phyloP scores from a whole-genome alignment of 2,797 vertebrate genomes.

The Zalophus californianus region DNA sequence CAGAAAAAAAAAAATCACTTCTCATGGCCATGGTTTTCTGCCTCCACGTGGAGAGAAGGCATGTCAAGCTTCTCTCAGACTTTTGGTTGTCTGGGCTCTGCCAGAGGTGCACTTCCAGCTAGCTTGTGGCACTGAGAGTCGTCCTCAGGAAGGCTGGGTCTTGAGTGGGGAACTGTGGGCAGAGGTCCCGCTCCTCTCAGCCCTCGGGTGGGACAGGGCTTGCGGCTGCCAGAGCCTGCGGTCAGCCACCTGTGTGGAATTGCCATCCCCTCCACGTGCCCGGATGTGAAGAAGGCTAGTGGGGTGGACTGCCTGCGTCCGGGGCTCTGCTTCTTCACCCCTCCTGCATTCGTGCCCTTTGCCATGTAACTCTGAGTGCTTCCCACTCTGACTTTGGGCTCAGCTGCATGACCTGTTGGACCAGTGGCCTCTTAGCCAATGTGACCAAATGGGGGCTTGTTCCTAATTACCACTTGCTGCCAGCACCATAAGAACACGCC shows the following conservation, averaged over 20 bases:
- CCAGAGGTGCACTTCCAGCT: not conserved
- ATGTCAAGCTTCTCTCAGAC: not conserved
- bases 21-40: not conserved
- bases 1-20: not conserved
- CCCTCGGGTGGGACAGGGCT: not conserved
- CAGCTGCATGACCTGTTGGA: not conserved
- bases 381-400: not conserved
- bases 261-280: not conserved
- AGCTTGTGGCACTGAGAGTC: not conserved
- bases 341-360: not conserved
- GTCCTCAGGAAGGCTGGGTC: not conserved
- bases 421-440: not conserved
- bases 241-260: rapidly evolving
- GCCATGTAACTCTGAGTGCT: not conserved
- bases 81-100: not conserved
- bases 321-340: not conserved
- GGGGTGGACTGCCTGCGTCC: not conserved
- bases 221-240: not conserved
- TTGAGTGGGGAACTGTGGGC: not conserved
- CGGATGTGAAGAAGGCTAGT: rapidly evolving
- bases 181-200: not conserved
- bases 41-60: not conserved
- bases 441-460: not conserved
- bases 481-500: rapidly evolving
- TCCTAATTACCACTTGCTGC: not conserved